phyloP scores from a whole-genome alignment of 2,888 invertebrate species.

The Philereme transversata region DNA sequence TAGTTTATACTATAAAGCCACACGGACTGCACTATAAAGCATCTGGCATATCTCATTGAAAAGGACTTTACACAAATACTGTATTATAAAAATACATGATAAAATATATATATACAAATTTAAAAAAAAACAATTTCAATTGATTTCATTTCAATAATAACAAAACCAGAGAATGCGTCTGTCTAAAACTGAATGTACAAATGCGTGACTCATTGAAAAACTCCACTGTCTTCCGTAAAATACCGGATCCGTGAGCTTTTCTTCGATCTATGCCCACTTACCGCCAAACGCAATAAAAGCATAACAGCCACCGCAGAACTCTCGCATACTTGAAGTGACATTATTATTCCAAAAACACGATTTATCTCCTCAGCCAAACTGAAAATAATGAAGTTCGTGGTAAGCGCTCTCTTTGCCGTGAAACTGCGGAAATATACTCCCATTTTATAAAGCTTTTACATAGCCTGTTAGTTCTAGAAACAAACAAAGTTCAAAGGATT shows the following conservation, averaged over 20 bases:
- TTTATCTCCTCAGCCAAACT: slow-evolving; percentile 71
- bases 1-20: too few species aligned
- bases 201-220: slow-evolving; percentile 1
- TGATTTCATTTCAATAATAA: too few species aligned
- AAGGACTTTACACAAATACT: too few species aligned
- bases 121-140: too few species aligned
- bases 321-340: slow-evolving; percentile 77
- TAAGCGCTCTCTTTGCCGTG: slow-evolving; percentile 18
- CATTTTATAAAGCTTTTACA: slow-evolving; percentile 3
- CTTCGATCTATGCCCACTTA: slow-evolving; percentile 47
- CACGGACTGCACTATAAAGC: too few species aligned
- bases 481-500: too few species aligned
- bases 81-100: too few species aligned
- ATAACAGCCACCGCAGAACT: slow-evolving; percentile 74
- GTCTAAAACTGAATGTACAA: too few species aligned
- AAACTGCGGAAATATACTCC: slow-evolving; percentile 6
- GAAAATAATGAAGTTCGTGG: slow-evolving; percentile 39
- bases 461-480: neutral
- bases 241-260: slow-evolving; percentile 1
- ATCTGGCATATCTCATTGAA: too few species aligned
- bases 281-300: slow-evolving; percentile 71
- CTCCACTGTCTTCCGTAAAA: slow-evolving; percentile 3
- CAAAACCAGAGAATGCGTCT: too few species aligned
- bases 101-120: too few species aligned
- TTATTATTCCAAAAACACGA: slow-evolving; percentile 74